A percentile compares a stretch with the other conserved stretches of the same genome.
Evolutionary conservation across 2,113 vertebrate genomes (phyloP).

Genomic region (Cyphomyrus plagiostoma): DNA sequence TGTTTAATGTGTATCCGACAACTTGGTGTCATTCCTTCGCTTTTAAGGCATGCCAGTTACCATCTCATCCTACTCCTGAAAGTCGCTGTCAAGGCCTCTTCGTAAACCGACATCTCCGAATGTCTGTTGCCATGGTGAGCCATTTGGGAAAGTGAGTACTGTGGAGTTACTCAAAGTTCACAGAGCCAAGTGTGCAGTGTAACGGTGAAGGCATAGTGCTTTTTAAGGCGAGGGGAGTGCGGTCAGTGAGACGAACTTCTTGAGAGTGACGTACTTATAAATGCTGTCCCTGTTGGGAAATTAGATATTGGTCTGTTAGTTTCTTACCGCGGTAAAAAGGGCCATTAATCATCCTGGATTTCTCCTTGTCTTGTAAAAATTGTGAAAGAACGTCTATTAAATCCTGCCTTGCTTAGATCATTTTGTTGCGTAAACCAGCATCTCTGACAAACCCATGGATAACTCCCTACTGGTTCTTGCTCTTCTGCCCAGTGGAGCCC

Average conservation of each 20-base stretch:
- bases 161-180: constrained; percentile 30
- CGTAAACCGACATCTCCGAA: background rate
- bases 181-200: constrained; percentile 41
- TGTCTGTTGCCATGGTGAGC: constrained; percentile 53
- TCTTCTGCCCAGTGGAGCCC: background rate
- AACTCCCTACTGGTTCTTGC: background rate
- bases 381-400: background rate
- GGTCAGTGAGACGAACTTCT: background rate
- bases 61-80: background rate
- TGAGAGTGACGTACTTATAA: background rate
- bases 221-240: background rate
- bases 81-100: background rate
- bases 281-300: background rate
- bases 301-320: background rate
- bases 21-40: background rate
- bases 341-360: background rate
- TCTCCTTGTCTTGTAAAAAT: background rate
- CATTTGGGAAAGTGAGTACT: constrained; percentile 23
- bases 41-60: background rate
- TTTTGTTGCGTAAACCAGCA: background rate
- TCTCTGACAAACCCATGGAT: background rate
- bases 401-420: background rate
- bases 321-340: background rate
- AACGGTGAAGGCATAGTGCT: constrained; percentile 23
- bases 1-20: background rate